phyloP scores from a whole-genome alignment of 1,140 invertebrate genomes.

The Caenorhabditis inopinata region DNA sequence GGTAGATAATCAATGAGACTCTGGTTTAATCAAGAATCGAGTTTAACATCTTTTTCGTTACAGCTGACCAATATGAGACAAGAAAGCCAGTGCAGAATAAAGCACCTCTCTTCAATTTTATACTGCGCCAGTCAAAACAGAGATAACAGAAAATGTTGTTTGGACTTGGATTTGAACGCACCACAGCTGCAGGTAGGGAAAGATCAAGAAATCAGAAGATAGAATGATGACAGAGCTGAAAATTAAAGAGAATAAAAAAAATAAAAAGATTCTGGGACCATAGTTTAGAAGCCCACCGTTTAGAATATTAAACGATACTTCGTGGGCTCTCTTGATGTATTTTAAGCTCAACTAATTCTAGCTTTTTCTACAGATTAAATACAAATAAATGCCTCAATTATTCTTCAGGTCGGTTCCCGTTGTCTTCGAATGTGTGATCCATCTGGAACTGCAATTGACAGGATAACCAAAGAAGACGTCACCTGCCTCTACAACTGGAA shows the following conservation, averaged over 20 bases:
- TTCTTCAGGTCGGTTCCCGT: constrained; percentile 47
- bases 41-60: background rate
- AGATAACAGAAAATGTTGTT: constrained; percentile 51
- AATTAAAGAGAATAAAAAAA: too few species aligned
- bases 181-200: constrained; percentile 44
- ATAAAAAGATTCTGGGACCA: too few species aligned
- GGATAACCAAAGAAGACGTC: constrained; percentile 47
- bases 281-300: too few species aligned
- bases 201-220: too few species aligned
- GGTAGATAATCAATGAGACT: background rate
- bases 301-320: too few species aligned
- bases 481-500: constrained; percentile 53
- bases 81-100: constrained; percentile 43
- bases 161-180: constrained; percentile 48
- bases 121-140: constrained; percentile 51
- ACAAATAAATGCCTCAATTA: too few species aligned
- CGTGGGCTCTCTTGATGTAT: too few species aligned
- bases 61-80: constrained; percentile 48
- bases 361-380: too few species aligned
- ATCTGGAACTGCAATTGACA: constrained; percentile 46
- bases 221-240: too few species aligned
- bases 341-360: too few species aligned
- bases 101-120: constrained; percentile 48
- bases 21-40: background rate
- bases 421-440: constrained; percentile 53